Conservation (phyloP, 2,113 vertebrate species). For the Porphyrio hochstetteri region DNA sequence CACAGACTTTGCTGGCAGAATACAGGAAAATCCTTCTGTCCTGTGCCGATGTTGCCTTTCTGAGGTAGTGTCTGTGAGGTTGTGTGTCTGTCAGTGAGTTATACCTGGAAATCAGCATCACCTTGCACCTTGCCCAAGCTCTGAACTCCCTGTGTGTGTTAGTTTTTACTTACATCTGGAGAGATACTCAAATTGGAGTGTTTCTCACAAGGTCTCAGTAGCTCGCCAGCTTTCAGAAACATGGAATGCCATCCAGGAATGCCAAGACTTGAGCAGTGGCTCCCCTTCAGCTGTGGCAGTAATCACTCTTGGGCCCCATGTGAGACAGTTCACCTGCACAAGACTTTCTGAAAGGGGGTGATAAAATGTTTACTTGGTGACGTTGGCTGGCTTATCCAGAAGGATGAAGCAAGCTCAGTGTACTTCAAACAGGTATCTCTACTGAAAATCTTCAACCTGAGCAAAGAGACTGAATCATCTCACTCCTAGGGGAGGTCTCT, state of each 20-base stretch:
- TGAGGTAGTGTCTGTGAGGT: not conserved
- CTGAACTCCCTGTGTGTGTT: not conserved
- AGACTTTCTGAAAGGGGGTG: not conserved
- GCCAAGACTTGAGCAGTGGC: not conserved
- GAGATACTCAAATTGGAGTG: not conserved
- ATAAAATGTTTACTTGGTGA: slow-evolving; percentile 5
- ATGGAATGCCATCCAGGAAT: not conserved
- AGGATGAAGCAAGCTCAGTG: not conserved
- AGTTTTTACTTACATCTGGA: not conserved
- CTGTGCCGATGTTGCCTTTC: not conserved
- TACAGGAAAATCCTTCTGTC: not conserved
- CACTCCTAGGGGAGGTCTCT: not conserved
- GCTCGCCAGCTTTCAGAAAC: not conserved
- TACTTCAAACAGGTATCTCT: not conserved
- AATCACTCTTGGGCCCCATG: not conserved
- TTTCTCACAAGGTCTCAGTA: not conserved
- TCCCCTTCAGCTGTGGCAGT: not conserved
- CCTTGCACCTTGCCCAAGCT: not conserved
- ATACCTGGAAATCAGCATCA: not conserved
- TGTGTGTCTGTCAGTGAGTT: not conserved
- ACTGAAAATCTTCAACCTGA: not conserved
- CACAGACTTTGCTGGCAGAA: not conserved
- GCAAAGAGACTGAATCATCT: not conserved
- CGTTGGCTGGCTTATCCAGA: not conserved
- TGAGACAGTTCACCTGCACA: not conserved